Evolutionary conservation across 2,113 vertebrate genomes (phyloP), one percentile per base, ranked within the genome.

Genomic region (Notothenia coriiceps): DNA sequence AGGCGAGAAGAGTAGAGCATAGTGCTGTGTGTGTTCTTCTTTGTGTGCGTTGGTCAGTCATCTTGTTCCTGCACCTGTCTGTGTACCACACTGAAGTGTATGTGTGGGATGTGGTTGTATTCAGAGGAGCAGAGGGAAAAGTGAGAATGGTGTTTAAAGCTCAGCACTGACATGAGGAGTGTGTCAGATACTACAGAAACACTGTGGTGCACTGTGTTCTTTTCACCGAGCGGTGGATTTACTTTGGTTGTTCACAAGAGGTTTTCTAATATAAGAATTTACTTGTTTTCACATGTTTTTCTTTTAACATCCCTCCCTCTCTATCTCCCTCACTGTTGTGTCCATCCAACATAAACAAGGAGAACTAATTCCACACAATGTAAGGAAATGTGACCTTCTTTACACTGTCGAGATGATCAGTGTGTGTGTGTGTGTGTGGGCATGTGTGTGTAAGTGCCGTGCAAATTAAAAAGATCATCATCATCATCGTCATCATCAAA

Each of bases 81-180:
- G 71, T 85, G 85, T 84, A 77, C 59, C 51, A 86, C 61, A 84
- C 15, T 79, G 61, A 77, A 79, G 77, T 70, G 74, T 70, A 81
- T 85, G 87, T 85, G 88, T 83, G 79, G 70, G 91, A 86, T 88
- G 82, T 72, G 59, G 55, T 85, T 85, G 77, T 64, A 82, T 77
- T 87, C 55, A 60, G 50, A 35, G 50, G 59, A 83, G 65, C 61
- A 46, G 35, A 62, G 22, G 69, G 57, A 71, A 46, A 84, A 74
- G 72, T 61, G 62, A 51, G 59, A 76, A 57, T 15, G 63, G 74
- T 71, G 77, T 73, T 85, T 80, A 84, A 86, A 77, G 72, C 79
- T 84, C 72, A 70, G 81, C 65, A 67, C 59, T 87, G 80, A 88
- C 87, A 89, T 50, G 73, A 75, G 70, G 80, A 85, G 85, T 80